Percentiles rank a stretch among this genome's conserved stretches.
Conservation (phyloP, 2,888 invertebrate species). For the Trileptium ribeirensis region DNA sequence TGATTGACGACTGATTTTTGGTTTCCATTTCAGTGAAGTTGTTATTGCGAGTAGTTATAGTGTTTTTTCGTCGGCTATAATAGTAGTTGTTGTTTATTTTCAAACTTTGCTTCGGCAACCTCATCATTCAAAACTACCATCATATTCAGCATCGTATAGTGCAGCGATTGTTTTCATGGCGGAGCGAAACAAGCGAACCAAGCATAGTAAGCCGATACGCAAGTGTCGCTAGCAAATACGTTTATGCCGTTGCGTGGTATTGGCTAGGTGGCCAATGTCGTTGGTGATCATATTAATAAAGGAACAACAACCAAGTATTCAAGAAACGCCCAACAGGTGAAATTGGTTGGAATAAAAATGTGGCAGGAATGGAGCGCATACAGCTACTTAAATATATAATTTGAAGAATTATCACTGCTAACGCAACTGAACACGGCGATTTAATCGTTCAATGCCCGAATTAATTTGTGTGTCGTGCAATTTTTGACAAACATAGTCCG, state of each 20-base stretch:
- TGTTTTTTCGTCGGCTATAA: too few species aligned
- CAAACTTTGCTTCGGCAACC: background rate
- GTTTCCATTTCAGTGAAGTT: too few species aligned
- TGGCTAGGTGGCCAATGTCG: conserved; percentile 6
- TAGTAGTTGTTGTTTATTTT: too few species aligned
- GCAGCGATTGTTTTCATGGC: background rate
- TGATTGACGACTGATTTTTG: too few species aligned
- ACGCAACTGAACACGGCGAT: too few species aligned
- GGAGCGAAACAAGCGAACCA: background rate
- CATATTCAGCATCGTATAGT: too few species aligned
- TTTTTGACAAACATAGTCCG: too few species aligned
- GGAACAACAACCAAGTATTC: background rate
- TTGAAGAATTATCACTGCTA: too few species aligned
- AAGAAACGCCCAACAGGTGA: background rate
- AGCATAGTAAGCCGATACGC: background rate
- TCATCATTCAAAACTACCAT: too few species aligned
- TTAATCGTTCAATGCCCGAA: too few species aligned
- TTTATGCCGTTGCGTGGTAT: background rate
- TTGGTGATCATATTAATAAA: conserved; percentile 10
- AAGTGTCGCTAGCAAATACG: background rate
- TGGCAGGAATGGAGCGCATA: background rate
- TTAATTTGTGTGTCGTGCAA: too few species aligned
- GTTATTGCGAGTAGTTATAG: too few species aligned
- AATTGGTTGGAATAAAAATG: background rate
- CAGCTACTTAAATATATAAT: conserved; percentile 38